Percentiles rank a stretch among this genome's conserved stretches.
Evolutionary conservation across 2,113 vertebrate genomes (phyloP).

Genomic region (Panthera leo): DNA sequence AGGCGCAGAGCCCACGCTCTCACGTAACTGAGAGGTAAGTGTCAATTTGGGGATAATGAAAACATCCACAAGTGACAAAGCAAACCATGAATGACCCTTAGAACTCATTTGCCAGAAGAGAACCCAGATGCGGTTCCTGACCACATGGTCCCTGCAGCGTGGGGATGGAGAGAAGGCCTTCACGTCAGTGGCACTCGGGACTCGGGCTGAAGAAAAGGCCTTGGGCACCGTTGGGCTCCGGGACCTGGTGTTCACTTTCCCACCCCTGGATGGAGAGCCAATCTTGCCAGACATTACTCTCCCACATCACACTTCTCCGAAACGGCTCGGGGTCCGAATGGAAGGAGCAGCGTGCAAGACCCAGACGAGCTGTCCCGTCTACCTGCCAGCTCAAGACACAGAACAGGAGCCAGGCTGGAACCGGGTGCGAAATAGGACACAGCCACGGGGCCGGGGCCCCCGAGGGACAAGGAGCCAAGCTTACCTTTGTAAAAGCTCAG

Average conservation of each 20-base stretch:
- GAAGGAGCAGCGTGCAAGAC: neutral
- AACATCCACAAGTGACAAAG: neutral
- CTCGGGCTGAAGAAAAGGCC: neutral
- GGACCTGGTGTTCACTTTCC: neutral
- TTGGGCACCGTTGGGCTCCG: neutral
- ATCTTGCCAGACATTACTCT: neutral
- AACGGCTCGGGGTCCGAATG: neutral
- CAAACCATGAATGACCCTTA: neutral
- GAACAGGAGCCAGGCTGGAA: neutral
- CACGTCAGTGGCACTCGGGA: neutral
- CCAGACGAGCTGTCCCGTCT: neutral
- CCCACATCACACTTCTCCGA: neutral
- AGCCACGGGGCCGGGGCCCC: rapidly evolving
- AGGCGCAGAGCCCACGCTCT: neutral
- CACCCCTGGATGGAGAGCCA: neutral
- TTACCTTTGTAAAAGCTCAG: neutral
- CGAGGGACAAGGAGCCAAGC: neutral
- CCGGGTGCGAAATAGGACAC: neutral
- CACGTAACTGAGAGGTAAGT: neutral
- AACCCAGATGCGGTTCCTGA: neutral
- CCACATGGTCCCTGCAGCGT: neutral
- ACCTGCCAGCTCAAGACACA: neutral
- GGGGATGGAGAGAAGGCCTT: neutral
- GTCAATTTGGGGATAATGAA: neutral
- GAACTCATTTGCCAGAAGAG: neutral